These are phyloP conservation scores for Ceyx melanurus DNA, from an alignment of 2,113 vertebrate species.

Conservation along the genomic window DNA sequence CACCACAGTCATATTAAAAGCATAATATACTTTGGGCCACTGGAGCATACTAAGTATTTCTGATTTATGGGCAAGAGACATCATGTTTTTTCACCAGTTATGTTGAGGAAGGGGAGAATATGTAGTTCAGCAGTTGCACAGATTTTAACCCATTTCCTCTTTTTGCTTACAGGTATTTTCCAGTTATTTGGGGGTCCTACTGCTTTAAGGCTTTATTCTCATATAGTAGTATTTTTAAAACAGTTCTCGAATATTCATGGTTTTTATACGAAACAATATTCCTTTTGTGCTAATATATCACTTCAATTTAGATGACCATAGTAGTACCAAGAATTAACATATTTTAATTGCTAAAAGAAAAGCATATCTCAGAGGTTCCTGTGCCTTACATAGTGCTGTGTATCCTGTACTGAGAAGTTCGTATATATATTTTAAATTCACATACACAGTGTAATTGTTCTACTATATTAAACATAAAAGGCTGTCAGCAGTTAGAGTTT, in stretches of 20 bases:
- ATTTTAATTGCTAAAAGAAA: neutral
- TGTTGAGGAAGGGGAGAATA: neutral
- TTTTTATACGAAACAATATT: neutral
- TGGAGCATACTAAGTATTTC: neutral
- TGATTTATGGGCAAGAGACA: neutral
- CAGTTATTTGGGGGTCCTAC: neutral
- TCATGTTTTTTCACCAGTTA: neutral
- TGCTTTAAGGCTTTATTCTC: neutral
- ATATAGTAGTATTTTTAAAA: neutral
- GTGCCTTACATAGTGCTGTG: neutral
- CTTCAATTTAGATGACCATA: neutral
- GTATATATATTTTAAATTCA: neutral
- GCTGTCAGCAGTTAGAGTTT: slow-evolving; percentile 4
- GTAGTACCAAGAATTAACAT: neutral
- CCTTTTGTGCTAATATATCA: neutral
- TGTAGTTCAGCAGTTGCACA: neutral
- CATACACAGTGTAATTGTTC: neutral
- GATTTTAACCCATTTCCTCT: neutral
- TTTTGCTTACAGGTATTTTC: neutral
- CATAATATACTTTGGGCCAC: neutral
- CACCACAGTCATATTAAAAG: neutral
- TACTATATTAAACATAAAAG: slow-evolving; percentile 17
- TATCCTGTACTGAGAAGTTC: neutral
- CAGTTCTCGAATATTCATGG: neutral
- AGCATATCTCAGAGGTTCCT: neutral